These are phyloP conservation scores for Troides aeacus DNA, from an alignment of 2,888 invertebrate genomes.

Conservation along the genomic window DNA sequence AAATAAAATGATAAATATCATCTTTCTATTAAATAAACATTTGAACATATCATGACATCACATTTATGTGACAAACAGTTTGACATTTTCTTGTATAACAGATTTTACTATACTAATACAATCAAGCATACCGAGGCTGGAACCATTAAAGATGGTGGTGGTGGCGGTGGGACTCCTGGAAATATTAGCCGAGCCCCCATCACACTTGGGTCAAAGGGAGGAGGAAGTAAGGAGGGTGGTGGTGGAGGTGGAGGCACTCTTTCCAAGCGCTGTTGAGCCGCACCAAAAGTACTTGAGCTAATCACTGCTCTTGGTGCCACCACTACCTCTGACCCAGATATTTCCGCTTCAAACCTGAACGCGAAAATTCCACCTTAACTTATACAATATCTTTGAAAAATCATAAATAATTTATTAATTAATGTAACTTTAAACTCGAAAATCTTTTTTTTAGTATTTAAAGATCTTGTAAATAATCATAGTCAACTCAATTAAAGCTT, in stretches of 20 bases:
- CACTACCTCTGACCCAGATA: slow-evolving; percentile 81
- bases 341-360: slow-evolving; percentile 93
- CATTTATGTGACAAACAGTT: too few species aligned
- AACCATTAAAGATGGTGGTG: slow-evolving; percentile 82
- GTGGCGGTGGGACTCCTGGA: slow-evolving; percentile 83
- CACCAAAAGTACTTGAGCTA: slow-evolving; percentile 85
- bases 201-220: slow-evolving; percentile 43
- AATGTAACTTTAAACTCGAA: too few species aligned
- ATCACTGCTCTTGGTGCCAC: slow-evolving; percentile 83
- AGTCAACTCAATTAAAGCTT: too few species aligned
- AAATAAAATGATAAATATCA: too few species aligned
- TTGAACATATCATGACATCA: too few species aligned
- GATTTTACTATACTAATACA: neutral
- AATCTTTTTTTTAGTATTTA: too few species aligned
- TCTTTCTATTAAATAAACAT: too few species aligned
- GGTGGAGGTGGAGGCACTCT: slow-evolving; percentile 70
- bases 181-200: slow-evolving; percentile 69
- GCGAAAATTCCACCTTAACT: neutral
- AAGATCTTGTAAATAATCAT: too few species aligned
- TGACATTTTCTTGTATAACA: too few species aligned
- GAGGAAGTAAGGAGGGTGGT: slow-evolving; percentile 54
- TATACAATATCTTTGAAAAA: neutral
- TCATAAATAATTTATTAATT: too few species aligned
- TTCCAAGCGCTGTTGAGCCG: slow-evolving; percentile 84
- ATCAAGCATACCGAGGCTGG: slow-evolving; percentile 81